Evolutionary conservation across 2,888 invertebrate species (phyloP).

Genomic region (Nycteola revayana): DNA sequence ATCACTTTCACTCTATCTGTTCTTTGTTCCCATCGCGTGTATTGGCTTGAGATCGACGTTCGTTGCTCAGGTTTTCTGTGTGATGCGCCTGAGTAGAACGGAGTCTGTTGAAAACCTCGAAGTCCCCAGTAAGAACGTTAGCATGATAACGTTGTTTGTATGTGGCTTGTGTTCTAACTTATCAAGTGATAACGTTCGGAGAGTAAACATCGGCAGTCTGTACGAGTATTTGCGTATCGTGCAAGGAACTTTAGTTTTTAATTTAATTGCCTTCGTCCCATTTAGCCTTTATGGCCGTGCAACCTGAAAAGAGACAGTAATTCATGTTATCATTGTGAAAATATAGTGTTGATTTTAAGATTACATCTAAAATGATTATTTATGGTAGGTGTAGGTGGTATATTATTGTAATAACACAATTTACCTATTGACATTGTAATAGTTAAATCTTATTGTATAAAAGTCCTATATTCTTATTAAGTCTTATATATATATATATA

Average conservation of each 20-base stretch:
- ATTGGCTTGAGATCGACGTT: conserved; percentile 5
- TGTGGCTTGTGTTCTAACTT: conserved; percentile 78
- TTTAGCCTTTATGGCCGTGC: conserved; percentile 48
- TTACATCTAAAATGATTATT: conserved; percentile 21
- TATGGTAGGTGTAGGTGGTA: conserved; percentile 25
- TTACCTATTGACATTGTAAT: too few relatives aligned
- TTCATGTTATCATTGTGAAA: conserved; percentile 49
- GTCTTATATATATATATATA: too few relatives aligned
- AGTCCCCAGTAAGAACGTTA: conserved; percentile 64
- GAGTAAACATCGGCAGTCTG: conserved; percentile 75
- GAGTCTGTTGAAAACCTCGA: conserved; percentile 61
- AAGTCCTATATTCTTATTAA: too few relatives aligned
- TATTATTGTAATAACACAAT: too few relatives aligned
- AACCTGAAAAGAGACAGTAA: conserved; percentile 62
- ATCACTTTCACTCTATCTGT: conserved; percentile 41
- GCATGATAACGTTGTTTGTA: conserved; percentile 77
- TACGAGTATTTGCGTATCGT: conserved; percentile 73
- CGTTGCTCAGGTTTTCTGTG: conserved; percentile 49
- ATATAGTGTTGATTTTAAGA: conserved; percentile 33
- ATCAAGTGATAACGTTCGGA: conserved; percentile 75
- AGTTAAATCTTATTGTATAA: too few relatives aligned
- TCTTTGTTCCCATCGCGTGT: conserved; percentile 42
- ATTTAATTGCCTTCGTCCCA: conserved; percentile 52
- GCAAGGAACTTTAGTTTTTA: conserved; percentile 68
- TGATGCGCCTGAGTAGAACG: conserved; percentile 44